Percentiles rank a stretch among this genome's conserved stretches.
Conservation (phyloP, 1,140 invertebrate genomes). For the Bilobella aurantiaca region DNA sequence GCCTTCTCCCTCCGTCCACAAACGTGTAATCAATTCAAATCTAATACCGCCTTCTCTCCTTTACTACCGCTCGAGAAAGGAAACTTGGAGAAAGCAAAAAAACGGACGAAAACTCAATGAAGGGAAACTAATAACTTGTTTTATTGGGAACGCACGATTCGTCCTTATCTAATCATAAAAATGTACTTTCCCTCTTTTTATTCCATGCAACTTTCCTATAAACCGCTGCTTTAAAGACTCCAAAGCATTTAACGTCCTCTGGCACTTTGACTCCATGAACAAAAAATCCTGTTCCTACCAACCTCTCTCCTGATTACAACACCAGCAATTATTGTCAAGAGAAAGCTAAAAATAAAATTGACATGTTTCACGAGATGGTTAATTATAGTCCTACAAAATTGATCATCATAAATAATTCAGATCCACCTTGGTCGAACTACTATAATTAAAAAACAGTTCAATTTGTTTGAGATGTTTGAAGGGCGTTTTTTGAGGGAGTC, state of each 20-base stretch:
- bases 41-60: neutral
- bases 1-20: neutral
- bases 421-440: too few species aligned
- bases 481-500: too few species aligned
- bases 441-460: too few species aligned
- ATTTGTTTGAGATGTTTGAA: too few species aligned
- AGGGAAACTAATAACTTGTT: neutral
- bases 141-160: neutral
- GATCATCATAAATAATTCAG: too few species aligned
- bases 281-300: neutral
- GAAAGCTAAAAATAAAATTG: neutral
- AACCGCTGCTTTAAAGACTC: neutral
- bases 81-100: too few species aligned
- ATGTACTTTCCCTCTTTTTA: too few species aligned
- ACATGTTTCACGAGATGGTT: too few species aligned
- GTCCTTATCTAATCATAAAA: neutral
- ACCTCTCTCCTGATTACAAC: neutral
- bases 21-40: neutral
- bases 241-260: neutral
- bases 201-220: neutral
- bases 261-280: neutral
- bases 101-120: too few species aligned
- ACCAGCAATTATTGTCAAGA: neutral
- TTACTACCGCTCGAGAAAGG: too few species aligned
- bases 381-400: too few species aligned